phyloP scores from a whole-genome alignment of 2,797 vertebrate genomes.

The Hylomyscus alleni region DNA sequence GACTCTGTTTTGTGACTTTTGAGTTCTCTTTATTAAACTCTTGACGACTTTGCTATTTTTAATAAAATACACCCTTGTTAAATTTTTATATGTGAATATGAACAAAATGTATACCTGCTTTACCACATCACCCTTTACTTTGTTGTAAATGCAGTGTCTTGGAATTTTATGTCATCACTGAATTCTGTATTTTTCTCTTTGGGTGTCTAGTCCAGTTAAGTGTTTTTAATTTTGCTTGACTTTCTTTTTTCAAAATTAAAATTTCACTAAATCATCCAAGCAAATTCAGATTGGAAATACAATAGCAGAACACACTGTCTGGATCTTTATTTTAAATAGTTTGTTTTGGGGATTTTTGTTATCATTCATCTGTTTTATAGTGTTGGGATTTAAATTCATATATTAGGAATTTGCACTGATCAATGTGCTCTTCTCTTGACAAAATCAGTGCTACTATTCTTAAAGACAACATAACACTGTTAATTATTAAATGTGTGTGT shows the following conservation, averaged over 20 bases:
- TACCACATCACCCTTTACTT: not conserved
- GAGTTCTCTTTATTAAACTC: not conserved
- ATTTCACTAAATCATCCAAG: not conserved
- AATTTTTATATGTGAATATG: not conserved
- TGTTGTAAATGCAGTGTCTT: not conserved
- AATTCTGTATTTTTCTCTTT: not conserved
- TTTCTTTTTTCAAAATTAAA: not conserved
- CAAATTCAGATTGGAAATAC: not conserved
- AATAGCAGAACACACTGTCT: not conserved
- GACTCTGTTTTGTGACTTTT: not conserved
- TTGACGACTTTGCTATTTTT: not conserved
- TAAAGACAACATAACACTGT: not conserved
- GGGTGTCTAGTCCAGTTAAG: not conserved
- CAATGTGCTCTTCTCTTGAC: not conserved
- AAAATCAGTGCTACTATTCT: constrained; percentile 2
- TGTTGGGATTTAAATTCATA: not conserved
- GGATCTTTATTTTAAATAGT: not conserved
- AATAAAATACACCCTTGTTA: no score
- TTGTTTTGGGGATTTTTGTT: not conserved
- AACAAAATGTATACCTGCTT: no score
- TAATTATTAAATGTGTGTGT: not conserved
- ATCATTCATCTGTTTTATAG: not conserved
- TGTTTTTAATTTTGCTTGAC: not conserved
- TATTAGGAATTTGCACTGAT: not conserved
- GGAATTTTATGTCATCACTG: not conserved